These are phyloP conservation scores for Sweltsa coloradensis DNA, from an alignment of 1,140 invertebrate genomes.

Conservation along the genomic window DNA sequence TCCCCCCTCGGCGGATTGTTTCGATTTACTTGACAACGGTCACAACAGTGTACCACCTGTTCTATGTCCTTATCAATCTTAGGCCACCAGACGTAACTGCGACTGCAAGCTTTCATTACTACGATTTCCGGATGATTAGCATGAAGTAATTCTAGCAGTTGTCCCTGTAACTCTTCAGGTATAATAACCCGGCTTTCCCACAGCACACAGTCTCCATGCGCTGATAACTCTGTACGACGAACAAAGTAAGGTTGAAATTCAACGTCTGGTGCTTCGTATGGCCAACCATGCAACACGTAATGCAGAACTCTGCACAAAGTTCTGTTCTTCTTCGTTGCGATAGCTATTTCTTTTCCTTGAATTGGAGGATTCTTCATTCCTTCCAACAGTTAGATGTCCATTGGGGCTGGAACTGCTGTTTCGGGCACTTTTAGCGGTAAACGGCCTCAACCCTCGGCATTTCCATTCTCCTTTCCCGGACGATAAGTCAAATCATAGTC, in stretches of 20 bases:
- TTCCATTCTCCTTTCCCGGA: constrained; percentile 16
- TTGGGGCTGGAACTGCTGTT: constrained; percentile 5
- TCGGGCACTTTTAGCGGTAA: constrained; percentile 14
- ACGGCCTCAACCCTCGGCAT: constrained; percentile 23
- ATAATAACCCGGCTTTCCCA: constrained; percentile 18
- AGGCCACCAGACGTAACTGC: constrained; percentile 39
- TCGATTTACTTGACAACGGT: constrained; percentile 24
- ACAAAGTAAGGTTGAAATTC: background rate
- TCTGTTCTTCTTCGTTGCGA: constrained; percentile 4
- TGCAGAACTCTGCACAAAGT: constrained; percentile 9
- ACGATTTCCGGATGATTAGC: constrained; percentile 34
- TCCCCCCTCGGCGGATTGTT: constrained; percentile 7
- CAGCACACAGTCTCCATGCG: constrained; percentile 7
- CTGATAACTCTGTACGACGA: background rate
- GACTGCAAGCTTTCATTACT: constrained; percentile 37
- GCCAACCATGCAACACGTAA: constrained; percentile 5
- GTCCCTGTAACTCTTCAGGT: constrained; percentile 23
- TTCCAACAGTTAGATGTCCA: constrained; percentile 10
- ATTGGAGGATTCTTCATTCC: constrained; percentile 4
- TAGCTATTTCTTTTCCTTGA: constrained; percentile 1
- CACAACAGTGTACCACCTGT: constrained; percentile 29
- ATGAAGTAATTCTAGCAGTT: constrained; percentile 24
- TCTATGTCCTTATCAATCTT: constrained; percentile 34
- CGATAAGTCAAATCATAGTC: constrained; percentile 26
- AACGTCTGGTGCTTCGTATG: background rate